Percentiles rank a stretch among this genome's conserved stretches.
Conservation (phyloP, 2,888 invertebrate genomes). For the Encarsia formosa region DNA sequence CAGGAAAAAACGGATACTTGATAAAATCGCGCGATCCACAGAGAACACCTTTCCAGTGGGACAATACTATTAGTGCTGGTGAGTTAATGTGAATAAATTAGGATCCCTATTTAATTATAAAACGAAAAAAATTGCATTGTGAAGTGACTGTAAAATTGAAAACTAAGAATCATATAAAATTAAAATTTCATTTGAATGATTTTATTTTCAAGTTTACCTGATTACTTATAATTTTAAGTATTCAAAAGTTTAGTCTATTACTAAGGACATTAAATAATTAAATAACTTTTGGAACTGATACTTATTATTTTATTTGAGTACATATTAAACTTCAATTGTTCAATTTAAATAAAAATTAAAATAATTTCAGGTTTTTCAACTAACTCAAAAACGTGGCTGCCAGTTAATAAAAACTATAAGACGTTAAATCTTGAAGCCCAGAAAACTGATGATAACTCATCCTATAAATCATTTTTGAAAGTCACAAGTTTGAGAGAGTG, state of each 20-base stretch:
- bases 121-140: no score
- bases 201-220: no score
- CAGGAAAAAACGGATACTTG: constrained; percentile 60
- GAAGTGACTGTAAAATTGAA: no score
- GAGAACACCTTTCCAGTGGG: constrained; percentile 82
- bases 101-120: no score
- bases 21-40: constrained; percentile 66
- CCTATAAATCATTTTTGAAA: constrained; percentile 61
- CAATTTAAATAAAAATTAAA: no score
- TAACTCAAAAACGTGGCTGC: constrained; percentile 62
- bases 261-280: neutral
- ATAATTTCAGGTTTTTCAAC: constrained; percentile 43
- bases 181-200: no score
- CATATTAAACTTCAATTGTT: no score
- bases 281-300: neutral
- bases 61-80: constrained; percentile 59
- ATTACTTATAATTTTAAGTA: neutral
- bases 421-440: constrained; percentile 60
- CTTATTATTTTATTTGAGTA: constrained; percentile 11
- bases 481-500: constrained; percentile 57
- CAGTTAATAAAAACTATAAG: constrained; percentile 61
- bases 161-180: no score
- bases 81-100: constrained; percentile 8
- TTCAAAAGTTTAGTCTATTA: neutral
- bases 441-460: constrained; percentile 51